Percentiles rank a stretch among this genome's conserved stretches.
Conservation (phyloP, 35 echinoderm and acorn worm genomes). For the Eucidaris tribuloides region DNA sequence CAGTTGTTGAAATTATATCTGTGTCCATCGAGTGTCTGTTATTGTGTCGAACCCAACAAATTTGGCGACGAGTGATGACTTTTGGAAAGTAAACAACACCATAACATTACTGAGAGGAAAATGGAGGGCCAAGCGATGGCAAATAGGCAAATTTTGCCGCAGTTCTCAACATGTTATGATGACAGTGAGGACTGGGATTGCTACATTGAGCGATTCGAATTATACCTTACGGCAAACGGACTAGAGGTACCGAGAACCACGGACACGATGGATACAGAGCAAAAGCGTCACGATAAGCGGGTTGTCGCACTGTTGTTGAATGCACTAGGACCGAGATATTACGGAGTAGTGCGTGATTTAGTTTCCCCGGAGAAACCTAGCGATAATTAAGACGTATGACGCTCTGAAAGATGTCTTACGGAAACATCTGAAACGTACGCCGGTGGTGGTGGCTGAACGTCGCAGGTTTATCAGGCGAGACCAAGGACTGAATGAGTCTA, state of each 20-base stretch:
- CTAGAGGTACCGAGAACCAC: neutral
- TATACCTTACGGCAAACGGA: neutral
- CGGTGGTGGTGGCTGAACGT: neutral
- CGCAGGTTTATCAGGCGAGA: neutral
- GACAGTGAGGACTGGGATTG: neutral
- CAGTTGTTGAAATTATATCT: no score
- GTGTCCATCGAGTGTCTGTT: no score
- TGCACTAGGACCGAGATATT: neutral
- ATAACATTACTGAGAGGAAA: no score
- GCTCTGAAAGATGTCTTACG: neutral
- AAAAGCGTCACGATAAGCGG: neutral
- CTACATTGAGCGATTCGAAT: neutral
- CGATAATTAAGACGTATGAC: neutral
- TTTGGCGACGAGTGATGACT: no score
- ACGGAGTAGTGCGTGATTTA: neutral
- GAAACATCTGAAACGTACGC: neutral
- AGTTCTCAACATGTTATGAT: slow-evolving; percentile 14
- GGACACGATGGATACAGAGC: neutral
- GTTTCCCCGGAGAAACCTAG: neutral
- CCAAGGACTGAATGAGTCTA: neutral
- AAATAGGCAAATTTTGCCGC: slow-evolving; percentile 21
- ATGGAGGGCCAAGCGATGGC: no score
- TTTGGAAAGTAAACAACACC: no score
- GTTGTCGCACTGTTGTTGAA: neutral
- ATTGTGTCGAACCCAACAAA: no score